Evolutionary conservation across 2,113 vertebrate genomes (phyloP), one percentile per base, ranked within the genome.

Genomic region (Phalacrocorax pelagicus): DNA sequence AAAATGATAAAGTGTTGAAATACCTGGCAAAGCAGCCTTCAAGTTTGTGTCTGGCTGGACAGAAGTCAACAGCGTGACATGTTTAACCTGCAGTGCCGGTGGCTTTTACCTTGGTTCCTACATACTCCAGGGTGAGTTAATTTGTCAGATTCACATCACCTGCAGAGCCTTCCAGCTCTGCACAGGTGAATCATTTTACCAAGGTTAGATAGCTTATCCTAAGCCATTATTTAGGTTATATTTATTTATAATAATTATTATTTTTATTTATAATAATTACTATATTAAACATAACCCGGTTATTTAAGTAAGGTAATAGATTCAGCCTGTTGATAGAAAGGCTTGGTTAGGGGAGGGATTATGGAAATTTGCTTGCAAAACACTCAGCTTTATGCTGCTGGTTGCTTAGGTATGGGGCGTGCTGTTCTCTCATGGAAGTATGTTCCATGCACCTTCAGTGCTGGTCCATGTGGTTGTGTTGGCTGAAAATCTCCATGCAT

Each of bases 31-130:
- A 13, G 6, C 40, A 21, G 42, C 38, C 57, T 26, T 61, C 19
- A 36, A 70, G 15, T 4, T 57, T 5, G 3, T 6, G 15, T 17
- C 16, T 40, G 90, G 19, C 13, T 38, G 63, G 49, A 12, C 15
- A 8, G n/a, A 15, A 62, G 47, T 24, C 40, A 36, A 5, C 1
- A 1, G 23, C 59, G 46, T 0, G 5, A 58, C 13, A 2, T 0
- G 1, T n/a, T 51, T 36, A 32, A 54, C 52, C 6, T 5, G 20
- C 17, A 19, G 34, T 1, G 0, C 36, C 0, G 8, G 15, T 18
- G 70, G 34, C 6, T n/a, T 65, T 72, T 27, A 10, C 21, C 20
- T 66, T 40, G 46, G 21, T 18, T 47, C 21, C 30, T 49, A 2
- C 0, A 0, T 42, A n/a, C 27, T 61, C 2, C 0, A 57, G 15